phyloP scores from a whole-genome alignment of 64 coral and sea anemone species.

The Actinia tenebrosa region DNA sequence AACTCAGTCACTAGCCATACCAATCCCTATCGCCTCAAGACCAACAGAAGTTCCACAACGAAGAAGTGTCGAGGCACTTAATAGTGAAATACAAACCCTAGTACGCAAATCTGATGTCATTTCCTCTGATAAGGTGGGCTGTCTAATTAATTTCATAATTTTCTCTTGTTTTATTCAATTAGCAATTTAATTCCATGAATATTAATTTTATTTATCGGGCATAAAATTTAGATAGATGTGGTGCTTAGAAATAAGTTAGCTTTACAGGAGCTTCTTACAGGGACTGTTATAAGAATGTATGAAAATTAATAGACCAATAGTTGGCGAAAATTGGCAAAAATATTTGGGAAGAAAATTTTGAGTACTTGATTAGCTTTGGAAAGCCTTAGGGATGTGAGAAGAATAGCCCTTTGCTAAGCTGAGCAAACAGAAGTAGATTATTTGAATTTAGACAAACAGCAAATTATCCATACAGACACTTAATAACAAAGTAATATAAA shows the following conservation, averaged over 20 bases:
- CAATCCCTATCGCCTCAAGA: constrained; percentile 72
- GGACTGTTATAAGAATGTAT: neutral
- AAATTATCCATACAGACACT: neutral
- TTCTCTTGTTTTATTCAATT: neutral
- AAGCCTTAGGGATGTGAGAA: neutral
- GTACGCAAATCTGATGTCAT: constrained; percentile 58
- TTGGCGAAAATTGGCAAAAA: neutral
- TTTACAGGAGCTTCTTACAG: neutral
- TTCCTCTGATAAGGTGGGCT: constrained; percentile 12
- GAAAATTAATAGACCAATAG: neutral
- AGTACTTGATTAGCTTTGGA: neutral
- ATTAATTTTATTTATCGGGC: neutral
- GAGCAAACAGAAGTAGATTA: neutral
- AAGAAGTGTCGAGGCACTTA: constrained; percentile 73
- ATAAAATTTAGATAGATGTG: neutral
- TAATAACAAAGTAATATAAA: neutral
- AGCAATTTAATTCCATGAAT: neutral
- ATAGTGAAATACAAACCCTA: constrained; percentile 82
- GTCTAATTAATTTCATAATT: neutral
- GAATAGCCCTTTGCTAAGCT: neutral
- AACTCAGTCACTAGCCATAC: constrained; percentile 76
- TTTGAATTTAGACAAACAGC: neutral
- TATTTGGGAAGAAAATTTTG: neutral
- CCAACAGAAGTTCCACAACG: constrained; percentile 54
- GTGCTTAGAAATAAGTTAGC: neutral